Conservation (phyloP, 2,113 vertebrate species). For the Indicator maculatus region DNA sequence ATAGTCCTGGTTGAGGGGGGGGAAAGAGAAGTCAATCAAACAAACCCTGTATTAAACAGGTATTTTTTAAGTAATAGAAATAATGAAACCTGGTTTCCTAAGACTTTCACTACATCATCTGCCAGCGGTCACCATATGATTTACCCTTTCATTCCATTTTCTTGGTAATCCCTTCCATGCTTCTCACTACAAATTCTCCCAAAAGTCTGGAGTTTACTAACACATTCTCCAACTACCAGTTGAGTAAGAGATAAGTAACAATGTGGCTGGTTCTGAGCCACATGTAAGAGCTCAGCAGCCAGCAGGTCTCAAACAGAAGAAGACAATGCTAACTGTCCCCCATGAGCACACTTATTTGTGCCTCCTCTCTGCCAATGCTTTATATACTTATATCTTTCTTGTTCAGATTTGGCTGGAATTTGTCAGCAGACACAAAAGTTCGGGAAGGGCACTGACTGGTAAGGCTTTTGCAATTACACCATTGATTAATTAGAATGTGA, state of each 20-base stretch:
- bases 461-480: background rate
- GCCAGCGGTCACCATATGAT: rapidly evolving
- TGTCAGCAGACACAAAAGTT: background rate
- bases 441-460: background rate
- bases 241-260: background rate
- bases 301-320: background rate
- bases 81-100: background rate
- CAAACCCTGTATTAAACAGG: background rate
- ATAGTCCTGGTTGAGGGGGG: constrained; percentile 83
- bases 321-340: background rate
- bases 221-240: background rate
- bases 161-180: background rate
- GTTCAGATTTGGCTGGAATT: background rate
- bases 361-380: background rate
- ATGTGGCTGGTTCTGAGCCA: background rate
- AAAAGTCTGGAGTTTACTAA: background rate
- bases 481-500: background rate
- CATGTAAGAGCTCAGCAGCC: background rate
- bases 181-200: background rate
- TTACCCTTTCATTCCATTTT: background rate
- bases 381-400: background rate
- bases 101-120: background rate
- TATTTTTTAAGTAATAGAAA: background rate
- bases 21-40: background rate
- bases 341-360: rapidly evolving